phyloP scores from a whole-genome alignment of 2,888 invertebrate genomes.

The Latheticus oryzae region DNA sequence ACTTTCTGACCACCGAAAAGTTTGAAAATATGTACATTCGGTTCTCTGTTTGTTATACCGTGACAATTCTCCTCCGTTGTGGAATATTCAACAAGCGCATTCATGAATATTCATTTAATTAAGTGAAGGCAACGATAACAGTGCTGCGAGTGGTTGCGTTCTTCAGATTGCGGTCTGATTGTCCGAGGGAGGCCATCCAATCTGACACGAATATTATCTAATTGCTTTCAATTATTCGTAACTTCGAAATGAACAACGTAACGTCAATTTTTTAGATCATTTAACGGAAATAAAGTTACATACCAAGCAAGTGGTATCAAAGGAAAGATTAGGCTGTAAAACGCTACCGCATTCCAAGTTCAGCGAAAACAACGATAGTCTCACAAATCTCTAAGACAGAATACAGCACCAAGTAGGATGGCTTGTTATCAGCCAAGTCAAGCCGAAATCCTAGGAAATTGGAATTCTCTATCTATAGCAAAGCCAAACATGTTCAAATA shows the following conservation, averaged over 20 bases:
- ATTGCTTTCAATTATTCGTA: no score
- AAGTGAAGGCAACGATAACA: conserved; percentile 58
- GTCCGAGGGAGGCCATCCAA: conserved; percentile 39
- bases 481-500: conserved; percentile 48
- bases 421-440: conserved; percentile 56
- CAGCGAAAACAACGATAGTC: conserved; percentile 41
- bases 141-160: conserved; percentile 52
- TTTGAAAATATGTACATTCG: conserved; percentile 48
- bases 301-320: conserved; percentile 45
- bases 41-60: conserved; percentile 51
- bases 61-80: conserved; percentile 53
- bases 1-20: conserved; percentile 35
- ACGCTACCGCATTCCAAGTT: conserved; percentile 47
- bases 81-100: conserved; percentile 58
- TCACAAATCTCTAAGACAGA: conserved; percentile 48
- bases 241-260: no score
- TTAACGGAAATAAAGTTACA: conserved; percentile 45
- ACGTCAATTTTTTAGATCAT: conserved; percentile 24
- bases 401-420: conserved; percentile 48
- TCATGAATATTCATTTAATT: conserved; percentile 61
- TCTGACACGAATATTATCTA: conserved; percentile 15
- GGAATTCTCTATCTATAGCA: conserved; percentile 49
- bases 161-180: conserved; percentile 53
- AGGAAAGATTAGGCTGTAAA: conserved; percentile 47
- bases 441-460: conserved; percentile 56